Conservation (phyloP, 2,888 invertebrate genomes). For the Brachyptera risi region DNA sequence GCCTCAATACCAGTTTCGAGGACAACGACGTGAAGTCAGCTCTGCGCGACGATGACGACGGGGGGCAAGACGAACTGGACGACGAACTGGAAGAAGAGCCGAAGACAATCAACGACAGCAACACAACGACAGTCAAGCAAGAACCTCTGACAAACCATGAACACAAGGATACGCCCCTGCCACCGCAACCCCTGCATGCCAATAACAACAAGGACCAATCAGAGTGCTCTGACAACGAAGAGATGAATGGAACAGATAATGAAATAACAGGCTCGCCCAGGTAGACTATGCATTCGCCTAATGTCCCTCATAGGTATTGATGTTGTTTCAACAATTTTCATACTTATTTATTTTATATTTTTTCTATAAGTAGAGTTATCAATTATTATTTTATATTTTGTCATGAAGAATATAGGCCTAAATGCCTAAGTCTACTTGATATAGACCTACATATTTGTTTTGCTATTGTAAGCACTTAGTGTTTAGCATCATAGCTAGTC, state of each 20-base stretch:
- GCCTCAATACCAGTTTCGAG: slow-evolving; percentile 27
- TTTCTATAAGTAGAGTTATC: neutral
- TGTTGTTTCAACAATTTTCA: neutral
- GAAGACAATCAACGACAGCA: no score
- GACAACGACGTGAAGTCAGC: slow-evolving; percentile 29
- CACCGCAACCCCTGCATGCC: no score
- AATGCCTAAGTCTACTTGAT: neutral
- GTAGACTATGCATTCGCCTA: neutral
- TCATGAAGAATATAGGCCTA: no score
- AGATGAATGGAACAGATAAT: slow-evolving; percentile 4
- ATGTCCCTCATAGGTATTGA: neutral
- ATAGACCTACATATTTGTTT: no score
- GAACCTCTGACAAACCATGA: neutral
- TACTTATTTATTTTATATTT: neutral
- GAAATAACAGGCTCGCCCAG: neutral
- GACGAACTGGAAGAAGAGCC: slow-evolving; percentile 44
- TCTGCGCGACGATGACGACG: slow-evolving; percentile 42
- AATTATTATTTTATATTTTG: no score
- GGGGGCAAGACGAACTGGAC: slow-evolving; percentile 5
- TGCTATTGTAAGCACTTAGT: no score
- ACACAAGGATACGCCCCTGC: neutral
- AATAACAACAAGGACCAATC: no score
- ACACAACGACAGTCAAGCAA: no score
- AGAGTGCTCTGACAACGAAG: neutral
- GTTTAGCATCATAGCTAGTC: no score